These are phyloP conservation scores for Agrotis clavis DNA, from an alignment of 2,888 invertebrate genomes.

Conservation along the genomic window DNA sequence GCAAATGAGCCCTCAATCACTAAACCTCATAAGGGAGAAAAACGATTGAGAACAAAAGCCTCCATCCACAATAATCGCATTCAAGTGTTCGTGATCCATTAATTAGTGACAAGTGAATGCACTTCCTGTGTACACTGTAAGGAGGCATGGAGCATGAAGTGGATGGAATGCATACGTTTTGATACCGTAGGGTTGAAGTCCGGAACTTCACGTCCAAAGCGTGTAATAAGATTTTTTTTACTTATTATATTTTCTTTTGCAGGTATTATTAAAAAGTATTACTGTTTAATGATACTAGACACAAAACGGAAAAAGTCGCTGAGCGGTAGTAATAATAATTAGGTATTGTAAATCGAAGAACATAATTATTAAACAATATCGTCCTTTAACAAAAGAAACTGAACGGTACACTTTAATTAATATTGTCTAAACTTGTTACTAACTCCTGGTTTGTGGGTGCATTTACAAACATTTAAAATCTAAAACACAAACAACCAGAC, in stretches of 20 bases:
- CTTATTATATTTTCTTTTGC: not conserved
- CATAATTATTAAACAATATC: too few species aligned
- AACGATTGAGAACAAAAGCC: constrained; percentile 46
- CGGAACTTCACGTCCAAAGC: too few species aligned
- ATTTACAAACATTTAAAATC: too few species aligned
- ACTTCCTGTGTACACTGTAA: constrained; percentile 66
- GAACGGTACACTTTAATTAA: too few species aligned
- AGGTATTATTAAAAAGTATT: not conserved
- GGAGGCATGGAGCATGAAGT: constrained; percentile 1
- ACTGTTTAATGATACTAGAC: not conserved
- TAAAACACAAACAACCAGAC: too few species aligned
- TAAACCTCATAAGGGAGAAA: constrained; percentile 53
- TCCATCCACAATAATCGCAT: constrained; percentile 58
- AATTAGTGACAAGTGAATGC: constrained; percentile 78
- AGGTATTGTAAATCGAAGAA: too few species aligned
- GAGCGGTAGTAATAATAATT: too few species aligned
- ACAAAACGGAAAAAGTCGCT: not conserved
- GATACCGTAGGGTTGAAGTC: not conserved
- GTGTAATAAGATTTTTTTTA: not conserved
- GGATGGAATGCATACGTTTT: constrained; percentile 15
- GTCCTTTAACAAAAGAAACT: too few species aligned
- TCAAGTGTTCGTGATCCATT: constrained; percentile 67
- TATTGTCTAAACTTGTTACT: too few species aligned
- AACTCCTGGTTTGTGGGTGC: too few species aligned
- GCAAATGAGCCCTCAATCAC: constrained; percentile 23